Conservation (phyloP, 2,797 vertebrate species). For the Chrosomus eos region DNA sequence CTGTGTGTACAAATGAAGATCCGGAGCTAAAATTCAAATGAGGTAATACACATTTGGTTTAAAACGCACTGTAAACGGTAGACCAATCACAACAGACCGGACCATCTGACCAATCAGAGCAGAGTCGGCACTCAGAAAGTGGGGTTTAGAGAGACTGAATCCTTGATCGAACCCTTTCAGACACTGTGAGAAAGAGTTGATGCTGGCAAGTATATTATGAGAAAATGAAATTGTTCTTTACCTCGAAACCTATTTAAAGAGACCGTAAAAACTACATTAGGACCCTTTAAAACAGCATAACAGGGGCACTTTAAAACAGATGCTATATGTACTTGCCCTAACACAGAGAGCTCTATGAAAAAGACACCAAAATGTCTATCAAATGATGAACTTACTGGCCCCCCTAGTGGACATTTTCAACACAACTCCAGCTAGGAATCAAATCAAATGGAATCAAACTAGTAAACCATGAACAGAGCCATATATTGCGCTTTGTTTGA, state of each 20-base stretch:
- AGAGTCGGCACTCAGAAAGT: not conserved
- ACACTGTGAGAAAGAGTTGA: not conserved
- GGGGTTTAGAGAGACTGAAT: not conserved
- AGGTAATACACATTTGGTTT: no score
- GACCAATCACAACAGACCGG: no score
- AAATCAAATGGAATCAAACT: no score
- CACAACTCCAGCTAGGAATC: not conserved
- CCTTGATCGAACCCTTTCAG: not conserved
- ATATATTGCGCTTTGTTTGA: not conserved
- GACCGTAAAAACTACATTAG: not conserved
- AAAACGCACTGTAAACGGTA: no score
- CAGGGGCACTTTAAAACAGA: not conserved
- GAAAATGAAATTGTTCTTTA: not conserved
- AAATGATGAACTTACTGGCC: not conserved
- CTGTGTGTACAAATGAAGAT: no score
- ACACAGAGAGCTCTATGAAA: not conserved
- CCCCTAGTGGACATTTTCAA: slow-evolving; percentile 10
- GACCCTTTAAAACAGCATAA: not conserved
- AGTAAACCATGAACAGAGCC: not conserved
- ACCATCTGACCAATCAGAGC: not conserved
- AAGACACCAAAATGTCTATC: not conserved
- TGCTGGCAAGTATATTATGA: not conserved
- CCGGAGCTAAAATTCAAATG: no score
- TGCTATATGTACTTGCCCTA: not conserved
- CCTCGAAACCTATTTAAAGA: not conserved